Evolutionary conservation across 2,113 vertebrate species (phyloP).

Genomic region (Lycaon pictus): DNA sequence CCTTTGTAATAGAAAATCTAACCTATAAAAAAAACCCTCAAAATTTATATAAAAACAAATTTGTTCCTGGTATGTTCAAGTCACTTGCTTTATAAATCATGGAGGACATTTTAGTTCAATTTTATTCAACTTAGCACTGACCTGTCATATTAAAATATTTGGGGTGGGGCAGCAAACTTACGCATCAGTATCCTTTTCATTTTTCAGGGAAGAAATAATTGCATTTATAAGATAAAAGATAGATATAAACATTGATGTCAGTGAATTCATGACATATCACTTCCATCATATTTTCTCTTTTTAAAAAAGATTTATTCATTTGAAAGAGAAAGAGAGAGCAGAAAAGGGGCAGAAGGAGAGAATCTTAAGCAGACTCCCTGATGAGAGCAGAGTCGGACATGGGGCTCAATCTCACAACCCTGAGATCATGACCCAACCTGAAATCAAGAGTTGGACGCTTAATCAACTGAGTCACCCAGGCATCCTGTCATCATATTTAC

Average conservation of each 20-base stretch:
- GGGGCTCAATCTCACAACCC: neutral
- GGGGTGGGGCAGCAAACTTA: neutral
- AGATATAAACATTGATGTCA: neutral
- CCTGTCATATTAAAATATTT: slow-evolving; percentile 34
- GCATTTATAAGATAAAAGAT: neutral
- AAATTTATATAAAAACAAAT: slow-evolving; percentile 5
- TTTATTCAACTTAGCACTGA: neutral
- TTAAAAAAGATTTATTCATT: neutral
- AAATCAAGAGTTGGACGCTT: neutral
- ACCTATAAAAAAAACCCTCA: neutral
- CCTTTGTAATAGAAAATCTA: neutral
- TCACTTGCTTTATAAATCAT: slow-evolving; percentile 13
- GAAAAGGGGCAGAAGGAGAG: neutral
- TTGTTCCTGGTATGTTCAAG: neutral
- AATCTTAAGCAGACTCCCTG: neutral
- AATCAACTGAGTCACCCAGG: neutral
- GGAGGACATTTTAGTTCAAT: neutral
- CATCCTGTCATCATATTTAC: neutral
- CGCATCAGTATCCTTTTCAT: neutral
- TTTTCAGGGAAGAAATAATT: slow-evolving; percentile 7
- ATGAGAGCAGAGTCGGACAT: neutral
- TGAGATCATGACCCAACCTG: neutral
- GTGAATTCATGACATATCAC: slow-evolving; percentile 10
- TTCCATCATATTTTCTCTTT: neutral
- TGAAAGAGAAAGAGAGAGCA: neutral